phyloP scores from a whole-genome alignment of 2,888 invertebrate genomes.

The Dioctria rufipes region DNA sequence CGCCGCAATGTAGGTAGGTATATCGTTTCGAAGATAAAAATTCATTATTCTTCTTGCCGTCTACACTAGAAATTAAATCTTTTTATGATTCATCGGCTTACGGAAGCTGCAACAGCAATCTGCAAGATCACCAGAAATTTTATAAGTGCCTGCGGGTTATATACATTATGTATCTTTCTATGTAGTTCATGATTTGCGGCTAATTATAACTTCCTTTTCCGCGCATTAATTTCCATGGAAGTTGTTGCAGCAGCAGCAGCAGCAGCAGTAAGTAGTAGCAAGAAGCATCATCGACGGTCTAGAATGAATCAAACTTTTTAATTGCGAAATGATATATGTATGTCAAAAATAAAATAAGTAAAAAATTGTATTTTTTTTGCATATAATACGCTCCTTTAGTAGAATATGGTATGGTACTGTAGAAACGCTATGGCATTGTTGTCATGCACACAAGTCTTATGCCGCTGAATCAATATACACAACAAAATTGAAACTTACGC shows the following conservation, averaged over 20 bases:
- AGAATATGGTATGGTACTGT: not conserved
- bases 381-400: not conserved
- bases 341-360: conserved; percentile 13
- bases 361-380: not conserved
- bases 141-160: not conserved
- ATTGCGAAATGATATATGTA: not conserved
- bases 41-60: too few relatives aligned
- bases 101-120: not conserved
- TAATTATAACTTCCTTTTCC: conserved; percentile 29
- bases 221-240: conserved; percentile 2
- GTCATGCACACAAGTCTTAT: not conserved
- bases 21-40: too few relatives aligned
- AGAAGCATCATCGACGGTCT: not conserved
- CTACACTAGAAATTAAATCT: not conserved
- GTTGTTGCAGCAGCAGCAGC: conserved; percentile 2
- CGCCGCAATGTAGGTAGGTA: not conserved
- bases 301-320: conserved; percentile 1
- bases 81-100: not conserved
- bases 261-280: not conserved
- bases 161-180: too few relatives aligned
- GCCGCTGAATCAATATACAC: not conserved
- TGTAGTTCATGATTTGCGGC: not conserved
- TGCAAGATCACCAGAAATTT: not conserved
- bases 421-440: not conserved
- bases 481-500: not conserved